A percentile compares a stretch with the other conserved stretches of the same genome.
phyloP scores from a whole-genome alignment of 2,888 invertebrate genomes.

The Cheilosia vernalis region DNA sequence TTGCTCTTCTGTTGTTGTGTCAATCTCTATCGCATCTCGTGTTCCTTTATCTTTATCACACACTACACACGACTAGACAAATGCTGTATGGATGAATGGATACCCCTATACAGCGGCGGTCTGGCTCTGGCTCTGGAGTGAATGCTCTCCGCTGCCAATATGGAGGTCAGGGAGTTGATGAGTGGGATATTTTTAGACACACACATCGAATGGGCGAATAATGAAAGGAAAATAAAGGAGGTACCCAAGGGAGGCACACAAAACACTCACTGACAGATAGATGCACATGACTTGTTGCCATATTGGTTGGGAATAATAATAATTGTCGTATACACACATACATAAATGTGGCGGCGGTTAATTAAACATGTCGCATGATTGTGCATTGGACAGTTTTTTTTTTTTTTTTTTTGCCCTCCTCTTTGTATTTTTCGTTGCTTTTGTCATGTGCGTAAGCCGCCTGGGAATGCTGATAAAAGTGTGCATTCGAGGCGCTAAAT shows the following conservation, averaged over 20 bases:
- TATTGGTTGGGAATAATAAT: constrained; percentile 57
- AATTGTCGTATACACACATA: constrained; percentile 35
- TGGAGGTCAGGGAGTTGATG: constrained; percentile 70
- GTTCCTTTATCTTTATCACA: constrained; percentile 54
- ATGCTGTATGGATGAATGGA: constrained; percentile 39
- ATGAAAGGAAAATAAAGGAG: constrained; percentile 23
- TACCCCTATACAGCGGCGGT: constrained; percentile 23
- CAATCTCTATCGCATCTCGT: constrained; percentile 36
- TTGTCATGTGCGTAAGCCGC: constrained; percentile 23
- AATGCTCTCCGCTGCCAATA: constrained; percentile 60
- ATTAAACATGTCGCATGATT: constrained; percentile 68
- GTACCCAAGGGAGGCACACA: constrained; percentile 12
- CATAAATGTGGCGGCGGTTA: constrained; percentile 55
- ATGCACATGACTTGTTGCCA: constrained; percentile 68
- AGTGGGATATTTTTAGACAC: constrained; percentile 60
- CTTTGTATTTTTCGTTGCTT: constrained; percentile 12
- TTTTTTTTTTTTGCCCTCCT: constrained; percentile 8
- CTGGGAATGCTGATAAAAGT: constrained; percentile 32
- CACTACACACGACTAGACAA: constrained; percentile 10
- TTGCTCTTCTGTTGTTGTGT: constrained; percentile 32
- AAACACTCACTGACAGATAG: constrained; percentile 36
- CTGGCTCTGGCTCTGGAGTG: constrained; percentile 43
- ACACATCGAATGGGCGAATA: constrained; percentile 36
- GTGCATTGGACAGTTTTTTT: constrained; percentile 39
- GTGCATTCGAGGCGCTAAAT: constrained; percentile 42